Percentiles rank a stretch among this genome's conserved stretches.
phyloP scores from a whole-genome alignment of 1,140 invertebrate genomes.

The Brachionus paranguensis region DNA sequence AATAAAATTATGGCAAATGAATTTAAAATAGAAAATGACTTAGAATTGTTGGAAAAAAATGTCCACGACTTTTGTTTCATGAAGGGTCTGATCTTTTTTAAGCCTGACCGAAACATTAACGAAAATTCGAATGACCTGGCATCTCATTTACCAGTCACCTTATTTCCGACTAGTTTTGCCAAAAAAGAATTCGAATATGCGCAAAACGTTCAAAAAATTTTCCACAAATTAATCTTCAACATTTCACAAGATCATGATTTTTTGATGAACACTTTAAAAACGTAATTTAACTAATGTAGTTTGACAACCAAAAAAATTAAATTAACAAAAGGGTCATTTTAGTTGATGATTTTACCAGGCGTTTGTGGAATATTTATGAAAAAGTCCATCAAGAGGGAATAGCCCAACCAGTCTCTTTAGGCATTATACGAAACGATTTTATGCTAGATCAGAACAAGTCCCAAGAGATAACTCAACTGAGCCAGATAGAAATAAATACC shows the following conservation, averaged over 20 bases:
- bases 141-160: neutral
- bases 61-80: neutral
- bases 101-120: neutral
- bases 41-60: neutral
- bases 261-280: slow-evolving; percentile 12
- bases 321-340: neutral
- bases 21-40: neutral
- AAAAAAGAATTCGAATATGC: slow-evolving; percentile 5
- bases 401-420: neutral
- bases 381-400: neutral
- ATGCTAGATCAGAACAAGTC: slow-evolving; percentile 29
- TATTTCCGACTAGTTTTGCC: slow-evolving; percentile 23
- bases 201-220: neutral
- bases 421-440: slow-evolving; percentile 29
- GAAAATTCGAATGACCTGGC: neutral
- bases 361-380: slow-evolving; percentile 33
- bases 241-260: slow-evolving; percentile 30
- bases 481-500: slow-evolving; percentile 40
- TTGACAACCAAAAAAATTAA: neutral
- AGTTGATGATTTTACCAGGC: slow-evolving; percentile 29
- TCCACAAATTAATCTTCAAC: neutral
- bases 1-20: neutral
- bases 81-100: neutral
- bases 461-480: neutral
- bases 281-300: neutral